Evolutionary conservation across 2,797 vertebrate species (phyloP).

Genomic region (Sebastes hubbsi): DNA sequence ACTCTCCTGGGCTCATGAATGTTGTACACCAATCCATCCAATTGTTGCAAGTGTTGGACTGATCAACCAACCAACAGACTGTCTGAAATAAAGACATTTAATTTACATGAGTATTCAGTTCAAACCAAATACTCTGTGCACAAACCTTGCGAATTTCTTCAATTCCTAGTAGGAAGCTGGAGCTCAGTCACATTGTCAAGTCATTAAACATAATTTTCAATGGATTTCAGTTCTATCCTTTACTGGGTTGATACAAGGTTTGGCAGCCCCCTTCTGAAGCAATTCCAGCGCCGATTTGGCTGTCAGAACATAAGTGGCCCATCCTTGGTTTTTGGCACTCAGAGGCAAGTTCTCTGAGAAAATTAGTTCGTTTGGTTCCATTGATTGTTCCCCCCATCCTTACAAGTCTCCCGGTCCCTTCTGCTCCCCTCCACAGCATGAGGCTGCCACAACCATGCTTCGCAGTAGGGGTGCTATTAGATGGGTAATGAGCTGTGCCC

Average conservation of each 20-base stretch:
- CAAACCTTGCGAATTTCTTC: background rate
- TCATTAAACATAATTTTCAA: constrained; percentile 1
- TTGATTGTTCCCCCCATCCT: constrained; percentile 38
- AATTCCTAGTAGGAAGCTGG: constrained; percentile 2
- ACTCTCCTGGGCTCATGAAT: background rate
- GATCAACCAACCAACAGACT: background rate
- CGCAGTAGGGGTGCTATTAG: constrained; percentile 68
- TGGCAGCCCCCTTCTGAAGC: constrained; percentile 27
- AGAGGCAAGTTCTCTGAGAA: constrained; percentile 22
- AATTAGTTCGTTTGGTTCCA: constrained; percentile 39
- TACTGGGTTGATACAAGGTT: constrained; percentile 6
- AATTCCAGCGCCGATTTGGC: constrained; percentile 40
- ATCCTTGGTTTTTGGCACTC: constrained; percentile 38
- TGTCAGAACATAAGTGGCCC: constrained; percentile 26
- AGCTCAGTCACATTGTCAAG: background rate
- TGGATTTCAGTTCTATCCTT: background rate
- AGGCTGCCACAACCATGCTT: constrained; percentile 60
- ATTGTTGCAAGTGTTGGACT: background rate
- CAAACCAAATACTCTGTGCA: background rate
- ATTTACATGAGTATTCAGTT: background rate
- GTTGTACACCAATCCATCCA: background rate
- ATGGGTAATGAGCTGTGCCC: constrained; percentile 71
- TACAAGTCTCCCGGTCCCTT: constrained; percentile 45
- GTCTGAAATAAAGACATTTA: background rate
- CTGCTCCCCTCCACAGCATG: constrained; percentile 59